Conservation (phyloP, 2,888 invertebrate genomes). For the Sepioteuthis lessoniana region DNA sequence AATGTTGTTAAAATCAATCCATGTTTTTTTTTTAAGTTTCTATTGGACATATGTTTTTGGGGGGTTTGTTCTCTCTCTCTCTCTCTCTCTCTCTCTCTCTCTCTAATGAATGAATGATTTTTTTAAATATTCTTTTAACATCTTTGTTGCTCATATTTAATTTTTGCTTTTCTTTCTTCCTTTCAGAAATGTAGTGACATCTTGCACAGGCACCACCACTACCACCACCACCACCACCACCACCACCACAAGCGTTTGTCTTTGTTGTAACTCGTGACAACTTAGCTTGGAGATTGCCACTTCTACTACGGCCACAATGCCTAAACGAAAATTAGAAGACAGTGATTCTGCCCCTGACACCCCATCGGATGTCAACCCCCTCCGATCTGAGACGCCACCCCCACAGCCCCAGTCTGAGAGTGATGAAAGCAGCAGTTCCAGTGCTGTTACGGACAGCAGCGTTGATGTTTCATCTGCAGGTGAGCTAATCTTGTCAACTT, state of each 20-base stretch:
- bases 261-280: background rate
- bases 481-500: background rate
- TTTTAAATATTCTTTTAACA: too few species aligned
- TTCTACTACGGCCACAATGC: conserved; percentile 56
- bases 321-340: conserved; percentile 67
- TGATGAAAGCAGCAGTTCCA: conserved; percentile 61
- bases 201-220: background rate
- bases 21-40: too few species aligned
- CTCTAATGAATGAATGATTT: too few species aligned
- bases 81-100: too few species aligned
- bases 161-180: background rate
- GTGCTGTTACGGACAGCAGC: conserved; percentile 66
- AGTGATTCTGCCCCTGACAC: conserved; percentile 55
- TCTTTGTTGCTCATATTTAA: background rate
- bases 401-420: conserved; percentile 57
- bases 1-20: too few species aligned
- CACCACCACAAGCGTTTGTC: background rate
- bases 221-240: too few species aligned
- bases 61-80: too few species aligned
- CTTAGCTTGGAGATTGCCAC: background rate
- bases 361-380: conserved; percentile 50
- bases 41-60: too few species aligned
- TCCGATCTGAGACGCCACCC: conserved; percentile 48
- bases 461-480: conserved; percentile 60
- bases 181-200: background rate